Base-by-base conservation (phyloP, 2,113 vertebrate genomes). In the Sceloporus undulatus region DNA sequence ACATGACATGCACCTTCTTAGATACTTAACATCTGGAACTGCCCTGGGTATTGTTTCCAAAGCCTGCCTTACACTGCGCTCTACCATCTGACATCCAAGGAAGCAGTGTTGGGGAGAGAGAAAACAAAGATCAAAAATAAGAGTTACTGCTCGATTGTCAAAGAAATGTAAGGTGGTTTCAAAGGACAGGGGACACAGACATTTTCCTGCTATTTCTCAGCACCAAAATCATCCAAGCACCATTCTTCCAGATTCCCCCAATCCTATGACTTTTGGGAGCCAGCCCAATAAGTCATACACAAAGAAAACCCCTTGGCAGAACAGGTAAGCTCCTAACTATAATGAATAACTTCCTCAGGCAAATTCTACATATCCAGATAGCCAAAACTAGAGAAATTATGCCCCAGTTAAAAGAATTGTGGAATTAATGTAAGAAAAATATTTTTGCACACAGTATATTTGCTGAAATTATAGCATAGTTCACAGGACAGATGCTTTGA, bases 11-110 rank as follows among this genome's bases (percentile, higher is more conserved):
- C 40, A 83, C 14, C 40, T 83, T 25, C 56, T 29, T 42, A 59
- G 40, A 18, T 52, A 52, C 56, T 76, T 76, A 66, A 62, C 34
- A 59, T 81, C 23, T 74, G 68, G 74, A 62, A 70, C 9, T 14
- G 19, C 48, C 18, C 1, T 59, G 7, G 40, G 4, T 42, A 48
- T 23, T 5, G 65, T 54, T 86, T 73, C 85, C 52, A 86, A 71
- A 52, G n/a, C 16, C 66, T 54, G 48, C 23, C 52, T 86, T 79
- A 38, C 25, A 80, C 16, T 40, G 19, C n/a, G 4, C 7, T 79
- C 77, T 70, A 66, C 66, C 77, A 56, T 80, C 48, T 79, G 77
- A n/a, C 23, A 79, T 79, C 65, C 85, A 80, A 54, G 48, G 42
- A 78, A 66, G 9, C 11, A 68, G 65, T 52, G n/a, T 23, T 5